Conservation (phyloP, 2,797 vertebrate species). For the Spatula clypeata region DNA sequence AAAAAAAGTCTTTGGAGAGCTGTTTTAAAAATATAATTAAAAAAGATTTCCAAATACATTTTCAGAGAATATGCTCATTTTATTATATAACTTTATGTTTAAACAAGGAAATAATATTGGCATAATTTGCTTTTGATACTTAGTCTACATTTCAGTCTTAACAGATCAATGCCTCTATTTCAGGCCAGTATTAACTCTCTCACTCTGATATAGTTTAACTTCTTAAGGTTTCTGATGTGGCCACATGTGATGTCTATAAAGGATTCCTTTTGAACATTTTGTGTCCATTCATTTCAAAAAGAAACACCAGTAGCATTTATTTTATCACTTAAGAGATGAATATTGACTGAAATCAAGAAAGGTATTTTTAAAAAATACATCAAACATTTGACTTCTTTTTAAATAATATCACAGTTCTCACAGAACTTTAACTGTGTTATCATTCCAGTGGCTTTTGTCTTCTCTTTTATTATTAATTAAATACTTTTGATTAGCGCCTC, state of each 20-base stretch:
- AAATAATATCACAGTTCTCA: background rate
- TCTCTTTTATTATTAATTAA: constrained; percentile 69
- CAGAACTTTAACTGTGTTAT: background rate
- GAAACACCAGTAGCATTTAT: constrained; percentile 51
- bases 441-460: constrained; percentile 49
- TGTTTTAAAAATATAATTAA: background rate
- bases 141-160: background rate
- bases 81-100: background rate
- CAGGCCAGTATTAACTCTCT: background rate
- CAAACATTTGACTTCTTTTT: constrained; percentile 47
- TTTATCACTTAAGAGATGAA: constrained; percentile 59
- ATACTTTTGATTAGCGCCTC: constrained; percentile 26
- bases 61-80: background rate
- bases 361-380: constrained; percentile 44
- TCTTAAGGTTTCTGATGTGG: constrained; percentile 50
- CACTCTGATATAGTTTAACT: constrained; percentile 47
- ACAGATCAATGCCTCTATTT: constrained; percentile 38
- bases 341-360: constrained; percentile 58
- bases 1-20: no score
- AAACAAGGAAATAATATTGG: background rate
- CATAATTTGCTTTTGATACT: background rate
- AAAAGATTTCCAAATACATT: background rate
- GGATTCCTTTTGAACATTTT: constrained; percentile 66
- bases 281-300: constrained; percentile 63
- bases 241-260: constrained; percentile 25